These are phyloP conservation scores for Gopherus flavomarginatus DNA, from an alignment of 2,113 vertebrate genomes.

Conservation along the genomic window DNA sequence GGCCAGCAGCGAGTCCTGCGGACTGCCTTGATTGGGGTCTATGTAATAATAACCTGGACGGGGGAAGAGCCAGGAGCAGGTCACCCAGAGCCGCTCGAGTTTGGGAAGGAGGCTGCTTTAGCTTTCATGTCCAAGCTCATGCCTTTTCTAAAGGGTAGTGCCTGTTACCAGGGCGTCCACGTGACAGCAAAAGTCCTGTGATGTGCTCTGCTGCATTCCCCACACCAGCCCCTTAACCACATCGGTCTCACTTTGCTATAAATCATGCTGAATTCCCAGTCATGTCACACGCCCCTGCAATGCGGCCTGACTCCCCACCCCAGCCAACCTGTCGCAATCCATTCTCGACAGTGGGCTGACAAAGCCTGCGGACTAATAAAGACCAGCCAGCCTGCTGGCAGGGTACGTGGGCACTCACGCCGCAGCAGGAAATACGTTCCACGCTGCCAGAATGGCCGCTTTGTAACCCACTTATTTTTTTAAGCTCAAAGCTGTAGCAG, in stretches of 20 bases:
- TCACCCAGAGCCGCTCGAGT: accelerated
- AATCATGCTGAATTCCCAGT: neutral
- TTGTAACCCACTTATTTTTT: neutral
- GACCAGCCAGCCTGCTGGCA: neutral
- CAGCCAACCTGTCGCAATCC: neutral
- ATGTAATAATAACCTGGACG: conserved; percentile 89
- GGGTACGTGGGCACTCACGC: too few species aligned
- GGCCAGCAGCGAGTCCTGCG: conserved; percentile 83
- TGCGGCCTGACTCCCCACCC: too few species aligned
- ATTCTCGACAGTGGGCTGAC: neutral
- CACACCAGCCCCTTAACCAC: neutral
- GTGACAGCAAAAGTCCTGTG: too few species aligned
- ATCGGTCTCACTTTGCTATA: neutral
- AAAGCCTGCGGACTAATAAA: too few species aligned
- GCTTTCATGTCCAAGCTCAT: neutral
- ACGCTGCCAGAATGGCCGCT: too few species aligned
- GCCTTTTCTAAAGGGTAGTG: neutral
- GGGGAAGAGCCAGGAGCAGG: neutral
- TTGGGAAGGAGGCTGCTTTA: accelerated
- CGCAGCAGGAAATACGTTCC: neutral
- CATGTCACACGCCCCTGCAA: neutral
- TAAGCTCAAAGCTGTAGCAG: too few species aligned
- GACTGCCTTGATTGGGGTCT: conserved; percentile 92
- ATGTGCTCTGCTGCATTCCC: neutral
- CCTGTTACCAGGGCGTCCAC: neutral